Conservation (phyloP, 1,140 invertebrate genomes). For the Atta colombica region DNA sequence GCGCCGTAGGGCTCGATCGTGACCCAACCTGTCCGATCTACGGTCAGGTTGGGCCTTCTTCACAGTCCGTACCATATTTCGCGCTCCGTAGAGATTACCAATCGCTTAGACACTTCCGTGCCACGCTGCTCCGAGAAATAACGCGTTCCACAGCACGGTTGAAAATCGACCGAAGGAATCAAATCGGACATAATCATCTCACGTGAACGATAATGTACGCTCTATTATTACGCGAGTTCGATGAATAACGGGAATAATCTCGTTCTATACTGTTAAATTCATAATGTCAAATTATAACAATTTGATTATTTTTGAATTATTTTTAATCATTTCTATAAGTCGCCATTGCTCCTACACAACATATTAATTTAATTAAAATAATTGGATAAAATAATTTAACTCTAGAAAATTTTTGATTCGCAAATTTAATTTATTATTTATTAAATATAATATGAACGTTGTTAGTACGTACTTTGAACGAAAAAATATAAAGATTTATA, state of each 20-base stretch:
- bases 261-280: not conserved
- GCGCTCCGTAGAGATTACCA: constrained; percentile 79
- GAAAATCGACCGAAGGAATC: constrained; percentile 35
- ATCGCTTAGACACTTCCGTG: constrained; percentile 80
- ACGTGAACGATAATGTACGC: constrained; percentile 32
- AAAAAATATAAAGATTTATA: too few relatives aligned
- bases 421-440: too few relatives aligned
- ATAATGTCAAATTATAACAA: too few relatives aligned
- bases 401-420: too few relatives aligned
- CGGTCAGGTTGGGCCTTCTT: constrained; percentile 77
- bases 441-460: too few relatives aligned
- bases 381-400: too few relatives aligned
- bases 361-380: too few relatives aligned
- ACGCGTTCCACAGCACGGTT: constrained; percentile 46
- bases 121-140: constrained; percentile 55
- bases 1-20: constrained; percentile 79
- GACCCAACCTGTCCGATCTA: constrained; percentile 84
- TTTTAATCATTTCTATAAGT: too few relatives aligned
- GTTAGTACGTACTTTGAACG: too few relatives aligned
- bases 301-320: too few relatives aligned
- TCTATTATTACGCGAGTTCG: constrained; percentile 41
- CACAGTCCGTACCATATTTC: constrained; percentile 79
- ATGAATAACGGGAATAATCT: not conserved
- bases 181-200: constrained; percentile 47
- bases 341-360: too few relatives aligned